phyloP scores from a whole-genome alignment of 2,797 vertebrate genomes.

The Cottoperca gobio region DNA sequence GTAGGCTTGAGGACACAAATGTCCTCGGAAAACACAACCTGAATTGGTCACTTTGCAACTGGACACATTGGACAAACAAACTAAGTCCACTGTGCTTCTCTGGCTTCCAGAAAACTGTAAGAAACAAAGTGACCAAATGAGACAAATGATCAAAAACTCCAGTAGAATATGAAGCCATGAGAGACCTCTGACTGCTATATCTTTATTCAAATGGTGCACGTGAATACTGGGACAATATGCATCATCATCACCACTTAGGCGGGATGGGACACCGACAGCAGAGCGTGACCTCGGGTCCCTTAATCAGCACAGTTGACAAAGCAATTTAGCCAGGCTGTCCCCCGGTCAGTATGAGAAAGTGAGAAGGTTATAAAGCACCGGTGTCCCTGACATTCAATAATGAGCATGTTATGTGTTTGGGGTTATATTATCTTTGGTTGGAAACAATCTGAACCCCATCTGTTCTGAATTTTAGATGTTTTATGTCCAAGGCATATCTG shows the following conservation, averaged over 20 bases:
- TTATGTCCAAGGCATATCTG: neutral
- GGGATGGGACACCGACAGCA: slow-evolving; percentile 34
- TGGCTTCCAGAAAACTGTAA: slow-evolving; percentile 7
- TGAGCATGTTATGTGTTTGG: slow-evolving; percentile 11
- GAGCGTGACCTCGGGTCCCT: slow-evolving; percentile 71
- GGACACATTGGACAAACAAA: slow-evolving; percentile 8
- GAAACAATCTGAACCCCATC: slow-evolving; percentile 6
- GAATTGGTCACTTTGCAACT: slow-evolving; percentile 11
- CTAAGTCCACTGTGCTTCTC: neutral
- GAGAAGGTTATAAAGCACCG: slow-evolving; percentile 56
- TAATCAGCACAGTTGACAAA: slow-evolving; percentile 75
- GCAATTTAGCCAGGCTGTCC: slow-evolving; percentile 47
- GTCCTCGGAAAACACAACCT: slow-evolving; percentile 42
- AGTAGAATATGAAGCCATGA: neutral
- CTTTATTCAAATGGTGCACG: neutral
- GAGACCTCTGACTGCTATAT: slow-evolving; percentile 25
- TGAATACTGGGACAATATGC: slow-evolving; percentile 37
- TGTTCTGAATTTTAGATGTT: neutral
- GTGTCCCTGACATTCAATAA: slow-evolving; percentile 48
- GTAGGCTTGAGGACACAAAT: slow-evolving; percentile 32
- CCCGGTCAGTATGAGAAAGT: slow-evolving; percentile 26
- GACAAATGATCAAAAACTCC: slow-evolving; percentile 2
- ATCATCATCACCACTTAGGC: slow-evolving; percentile 54
- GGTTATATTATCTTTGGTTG: slow-evolving; percentile 14
- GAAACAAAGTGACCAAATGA: neutral